Base-by-base conservation (phyloP, 2,888 invertebrate species). In the Apamea epomidion region DNA sequence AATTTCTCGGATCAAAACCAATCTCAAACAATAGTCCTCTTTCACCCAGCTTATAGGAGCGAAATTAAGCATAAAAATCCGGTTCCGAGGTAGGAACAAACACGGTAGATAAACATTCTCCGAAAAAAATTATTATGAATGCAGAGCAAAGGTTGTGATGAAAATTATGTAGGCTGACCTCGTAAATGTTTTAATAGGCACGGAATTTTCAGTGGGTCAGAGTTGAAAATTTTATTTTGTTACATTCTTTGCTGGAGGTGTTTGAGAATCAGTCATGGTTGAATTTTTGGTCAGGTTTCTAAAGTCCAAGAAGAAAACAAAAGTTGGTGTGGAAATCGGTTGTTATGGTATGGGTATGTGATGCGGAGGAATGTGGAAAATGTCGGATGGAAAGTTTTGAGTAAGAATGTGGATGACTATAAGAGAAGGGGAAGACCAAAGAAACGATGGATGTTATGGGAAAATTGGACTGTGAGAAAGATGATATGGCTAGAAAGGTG, bases 121-220 rank as follows among this genome's bases (percentile, higher is more conserved):
- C 48, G 62, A 82, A 88, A 84, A 85, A 82, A 85, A 70, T 81
- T 78, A 81, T 88, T 88, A 86, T 79, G 78, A 79, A 60, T 82
- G 64, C 25, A 67, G n/a, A 70, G 83, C 86, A 84, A 85, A 83
- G 82, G 75, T 76, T 71, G 69, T 32, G 48, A 79, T 81, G 72
- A 73, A 84, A 88, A 83, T 87, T 84, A 86, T 76, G 81, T 79
- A 77, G 77, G 74, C 51, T 62, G 72, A 60, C 51, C 70, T 85
- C 78, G 67, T 85, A 68, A 89, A 89, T 89, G 76, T 86, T 89
- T 86, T 80, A 86, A 84, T 81, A 83, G 75, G 16, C 4, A 62
- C n/a, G 62, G 74, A 81, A 81, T 86, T 86, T 83, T 25, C 64
- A 82, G 78, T 58, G 32, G 60, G 79, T 21, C 74, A 16, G 60